Conservation (phyloP, 2,888 invertebrate genomes). For the Chirona hameri region DNA sequence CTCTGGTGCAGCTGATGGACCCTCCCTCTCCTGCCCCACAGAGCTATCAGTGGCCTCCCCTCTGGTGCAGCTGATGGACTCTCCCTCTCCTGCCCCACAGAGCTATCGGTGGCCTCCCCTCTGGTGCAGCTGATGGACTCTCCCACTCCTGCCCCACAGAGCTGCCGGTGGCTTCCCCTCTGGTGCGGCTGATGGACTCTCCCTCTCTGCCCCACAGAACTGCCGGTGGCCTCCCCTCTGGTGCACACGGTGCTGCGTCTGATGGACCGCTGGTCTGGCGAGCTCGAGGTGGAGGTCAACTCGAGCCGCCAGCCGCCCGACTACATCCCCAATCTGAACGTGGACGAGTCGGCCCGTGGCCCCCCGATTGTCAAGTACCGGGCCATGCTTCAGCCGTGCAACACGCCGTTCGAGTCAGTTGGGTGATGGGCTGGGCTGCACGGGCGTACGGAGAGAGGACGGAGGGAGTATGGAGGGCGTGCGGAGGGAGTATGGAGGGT, state of each 20-base stretch:
- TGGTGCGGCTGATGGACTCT: background rate
- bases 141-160: too few relatives aligned
- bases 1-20: too few relatives aligned
- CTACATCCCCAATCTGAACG: conserved; percentile 66
- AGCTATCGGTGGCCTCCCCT: conserved; percentile 90
- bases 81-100: too few relatives aligned
- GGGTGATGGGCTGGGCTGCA: too few relatives aligned
- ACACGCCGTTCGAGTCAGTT: conserved; percentile 84
- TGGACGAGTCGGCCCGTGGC: conserved; percentile 60
- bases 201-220: conserved; percentile 57
- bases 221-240: conserved; percentile 89
- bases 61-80: too few relatives aligned
- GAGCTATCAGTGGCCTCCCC: too few relatives aligned
- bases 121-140: conserved; percentile 64
- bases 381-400: conserved; percentile 83
- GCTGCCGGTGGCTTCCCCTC: background rate
- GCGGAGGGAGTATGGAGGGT: too few relatives aligned
- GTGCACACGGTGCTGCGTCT: conserved; percentile 83
- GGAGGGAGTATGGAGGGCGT: too few relatives aligned
- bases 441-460: too few relatives aligned
- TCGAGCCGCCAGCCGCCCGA: conserved; percentile 74
- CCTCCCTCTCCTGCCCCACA: too few relatives aligned
- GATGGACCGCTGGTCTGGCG: conserved; percentile 83
- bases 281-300: conserved; percentile 71
- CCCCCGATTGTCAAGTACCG: conserved; percentile 89